A percentile compares a stretch with the other conserved stretches of the same genome.
These are phyloP conservation scores for Stomatorhinus ivindoensis DNA, from an alignment of 2,113 vertebrate genomes.

Conservation along the genomic window DNA sequence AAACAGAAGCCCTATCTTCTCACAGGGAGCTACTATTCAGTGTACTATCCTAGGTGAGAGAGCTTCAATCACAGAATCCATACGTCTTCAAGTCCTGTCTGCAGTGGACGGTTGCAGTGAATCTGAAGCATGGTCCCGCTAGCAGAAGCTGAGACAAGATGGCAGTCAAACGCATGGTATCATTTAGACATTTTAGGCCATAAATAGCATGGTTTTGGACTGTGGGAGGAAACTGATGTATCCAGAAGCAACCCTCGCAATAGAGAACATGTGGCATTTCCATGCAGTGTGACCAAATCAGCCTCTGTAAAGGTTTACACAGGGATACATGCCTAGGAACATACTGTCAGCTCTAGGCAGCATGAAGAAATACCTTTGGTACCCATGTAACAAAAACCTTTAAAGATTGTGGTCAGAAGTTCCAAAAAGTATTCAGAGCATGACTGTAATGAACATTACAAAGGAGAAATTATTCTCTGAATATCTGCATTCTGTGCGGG, in stretches of 20 bases:
- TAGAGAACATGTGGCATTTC: background rate
- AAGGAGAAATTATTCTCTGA: background rate
- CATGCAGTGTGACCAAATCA: background rate
- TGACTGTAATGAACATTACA: background rate
- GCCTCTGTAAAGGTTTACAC: background rate
- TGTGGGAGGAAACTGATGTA: background rate
- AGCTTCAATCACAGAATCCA: background rate
- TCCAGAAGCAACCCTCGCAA: background rate
- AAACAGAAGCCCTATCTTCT: background rate
- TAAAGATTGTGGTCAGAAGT: background rate
- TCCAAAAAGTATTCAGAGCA: background rate
- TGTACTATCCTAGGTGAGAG: background rate
- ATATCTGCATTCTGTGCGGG: background rate
- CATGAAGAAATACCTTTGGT: background rate
- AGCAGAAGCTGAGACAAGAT: background rate
- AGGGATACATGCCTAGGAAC: background rate
- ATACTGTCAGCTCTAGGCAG: background rate
- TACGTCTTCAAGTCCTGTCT: background rate
- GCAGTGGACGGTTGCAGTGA: background rate
- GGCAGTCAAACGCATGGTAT: background rate
- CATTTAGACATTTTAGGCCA: background rate
- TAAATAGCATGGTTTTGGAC: background rate
- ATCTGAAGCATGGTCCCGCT: background rate
- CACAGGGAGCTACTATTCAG: too few species aligned
- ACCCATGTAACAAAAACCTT: background rate